Evolutionary conservation across 1,140 invertebrate genomes (phyloP).

Genomic region (Zophobas morio): DNA sequence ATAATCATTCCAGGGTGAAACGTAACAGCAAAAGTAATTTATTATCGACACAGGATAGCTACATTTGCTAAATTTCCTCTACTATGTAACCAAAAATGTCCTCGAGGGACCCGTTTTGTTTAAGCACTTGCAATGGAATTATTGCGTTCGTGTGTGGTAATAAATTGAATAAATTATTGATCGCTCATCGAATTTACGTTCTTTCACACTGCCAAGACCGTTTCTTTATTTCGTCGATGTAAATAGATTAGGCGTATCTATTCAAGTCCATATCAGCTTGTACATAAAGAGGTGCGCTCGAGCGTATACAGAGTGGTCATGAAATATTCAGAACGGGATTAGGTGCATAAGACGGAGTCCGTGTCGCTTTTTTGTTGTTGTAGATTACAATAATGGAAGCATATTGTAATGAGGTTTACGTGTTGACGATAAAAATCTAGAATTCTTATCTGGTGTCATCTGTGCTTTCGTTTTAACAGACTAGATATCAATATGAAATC

Average conservation of each 20-base stretch:
- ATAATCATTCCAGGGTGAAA: slow-evolving; percentile 28
- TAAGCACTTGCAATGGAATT: slow-evolving; percentile 30
- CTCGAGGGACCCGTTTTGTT: slow-evolving; percentile 28
- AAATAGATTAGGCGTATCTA: slow-evolving; percentile 20
- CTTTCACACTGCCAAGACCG: slow-evolving; percentile 18
- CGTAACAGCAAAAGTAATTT: slow-evolving; percentile 35
- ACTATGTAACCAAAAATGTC: slow-evolving; percentile 30
- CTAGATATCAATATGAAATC: too few species aligned
- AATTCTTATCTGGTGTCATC: too few species aligned
- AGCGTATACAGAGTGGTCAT: slow-evolving; percentile 27
- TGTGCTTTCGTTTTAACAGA: too few species aligned
- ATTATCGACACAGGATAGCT: slow-evolving; percentile 40
- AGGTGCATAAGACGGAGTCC: slow-evolving; percentile 22
- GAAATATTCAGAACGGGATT: slow-evolving; percentile 19
- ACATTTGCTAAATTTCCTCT: slow-evolving; percentile 39
- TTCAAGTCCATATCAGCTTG: slow-evolving; percentile 36
- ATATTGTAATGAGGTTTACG: not conserved
- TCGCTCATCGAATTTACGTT: slow-evolving; percentile 13
- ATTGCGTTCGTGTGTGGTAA: slow-evolving; percentile 23
- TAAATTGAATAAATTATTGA: slow-evolving; percentile 39
- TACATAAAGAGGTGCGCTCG: slow-evolving; percentile 11
- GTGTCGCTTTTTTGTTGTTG: slow-evolving; percentile 17
- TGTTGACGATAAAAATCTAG: not conserved
- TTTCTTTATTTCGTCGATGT: slow-evolving; percentile 13
- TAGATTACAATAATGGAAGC: not conserved